Evolutionary conservation across 1,140 invertebrate species (phyloP), one percentile per base, ranked within the genome.

Genomic region (Halictus rubicundus): DNA sequence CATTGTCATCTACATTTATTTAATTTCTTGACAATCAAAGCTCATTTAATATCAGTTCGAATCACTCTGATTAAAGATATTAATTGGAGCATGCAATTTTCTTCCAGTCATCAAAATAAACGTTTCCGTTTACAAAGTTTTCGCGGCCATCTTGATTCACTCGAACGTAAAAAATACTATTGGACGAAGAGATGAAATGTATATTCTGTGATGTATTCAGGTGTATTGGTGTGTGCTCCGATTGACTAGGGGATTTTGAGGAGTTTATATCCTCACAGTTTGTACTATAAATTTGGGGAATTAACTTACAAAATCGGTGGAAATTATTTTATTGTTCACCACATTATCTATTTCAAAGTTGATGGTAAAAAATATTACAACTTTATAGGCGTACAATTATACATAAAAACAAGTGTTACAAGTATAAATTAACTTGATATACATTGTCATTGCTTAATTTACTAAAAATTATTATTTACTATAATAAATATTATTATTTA

Each of bases 1-100:
- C 91, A 92, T 92, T 84, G 70, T 90, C 64, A 65, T 66, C 83
- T 64, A 69, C 71, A 68, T 77, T 73, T 64, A 75, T 60, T 73
- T 57, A 84, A 80, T 61, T 73, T 76, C 52, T 42, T 32, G 32
- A 70, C 37, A 83, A 80, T 60, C 49, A n/a, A 65, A 16, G 5
- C 60, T 69, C 63, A 59, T 70, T 60, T 21, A 27, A 25, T 49
- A 25, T 39, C 19, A 59, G n/a, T 64, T 59, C 42, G 19, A 61
- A n/a, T 32, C 49, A 68, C 54, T 75, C 57, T 70, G 23, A 74
- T 68, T 23, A 21, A 46, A 59, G 70, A 63, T 70, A 69, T 71
- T 76, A 65, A 57, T 68, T 19, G 23, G 46, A 27, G 71, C 54
- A 65, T 76, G 59, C 27, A 87, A 87, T 86, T 86, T 87, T 71